These are phyloP conservation scores for Stenolophus ochropezus DNA, from an alignment of 2,888 invertebrate genomes.

Conservation along the genomic window DNA sequence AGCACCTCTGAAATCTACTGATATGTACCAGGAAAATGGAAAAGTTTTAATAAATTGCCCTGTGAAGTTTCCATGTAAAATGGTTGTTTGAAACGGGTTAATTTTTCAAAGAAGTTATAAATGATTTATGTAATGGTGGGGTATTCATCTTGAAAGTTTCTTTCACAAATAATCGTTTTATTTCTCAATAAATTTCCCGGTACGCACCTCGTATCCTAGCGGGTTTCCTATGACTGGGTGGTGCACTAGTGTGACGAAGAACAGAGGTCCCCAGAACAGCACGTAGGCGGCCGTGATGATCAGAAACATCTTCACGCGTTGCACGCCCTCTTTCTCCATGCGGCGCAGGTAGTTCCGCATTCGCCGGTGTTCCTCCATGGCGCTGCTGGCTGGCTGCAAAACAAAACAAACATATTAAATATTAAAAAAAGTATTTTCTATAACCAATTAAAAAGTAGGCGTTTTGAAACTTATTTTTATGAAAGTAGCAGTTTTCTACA, in stretches of 20 bases:
- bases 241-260: constrained; percentile 87
- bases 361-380: constrained; percentile 82
- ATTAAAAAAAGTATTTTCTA: too few relatives aligned
- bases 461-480: too few relatives aligned
- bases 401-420: background rate
- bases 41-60: constrained; percentile 30
- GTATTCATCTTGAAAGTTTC: constrained; percentile 41
- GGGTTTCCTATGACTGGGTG: constrained; percentile 84
- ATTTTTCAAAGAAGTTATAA: constrained; percentile 51
- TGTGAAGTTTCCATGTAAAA: constrained; percentile 33
- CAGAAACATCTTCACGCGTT: constrained; percentile 89
- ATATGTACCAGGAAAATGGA: constrained; percentile 6
- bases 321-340: constrained; percentile 87
- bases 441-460: too few relatives aligned
- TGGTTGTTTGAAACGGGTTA: constrained; percentile 34
- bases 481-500: too few relatives aligned
- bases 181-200: constrained; percentile 20
- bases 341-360: constrained; percentile 86
- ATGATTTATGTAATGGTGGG: constrained; percentile 29
- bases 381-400: constrained; percentile 73
- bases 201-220: constrained; percentile 82
- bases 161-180: constrained; percentile 35
- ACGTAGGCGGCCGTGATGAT: constrained; percentile 90
- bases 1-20: background rate
- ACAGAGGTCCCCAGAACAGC: constrained; percentile 93